Conservation (phyloP, 2,888 invertebrate genomes). For the Dasypogon diadema region DNA sequence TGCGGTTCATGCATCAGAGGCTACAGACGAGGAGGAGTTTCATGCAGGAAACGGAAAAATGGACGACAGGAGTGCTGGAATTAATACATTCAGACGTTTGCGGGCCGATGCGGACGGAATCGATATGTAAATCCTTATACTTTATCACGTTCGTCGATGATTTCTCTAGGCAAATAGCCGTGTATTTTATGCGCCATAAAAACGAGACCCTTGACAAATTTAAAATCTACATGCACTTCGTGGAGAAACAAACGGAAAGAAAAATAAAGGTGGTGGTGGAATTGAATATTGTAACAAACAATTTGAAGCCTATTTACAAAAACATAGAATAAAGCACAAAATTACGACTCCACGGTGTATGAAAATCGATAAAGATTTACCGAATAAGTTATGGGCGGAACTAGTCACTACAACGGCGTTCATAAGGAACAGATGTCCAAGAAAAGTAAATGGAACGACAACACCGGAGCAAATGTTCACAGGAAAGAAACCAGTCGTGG, state of each 20-base stretch:
- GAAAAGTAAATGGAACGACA: constrained; percentile 51
- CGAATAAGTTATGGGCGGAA: constrained; percentile 58
- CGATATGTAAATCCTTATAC: constrained; percentile 49
- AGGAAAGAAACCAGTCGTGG: background rate
- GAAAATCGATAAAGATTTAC: too few species aligned
- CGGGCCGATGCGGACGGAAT: constrained; percentile 50
- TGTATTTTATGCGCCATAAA: constrained; percentile 50
- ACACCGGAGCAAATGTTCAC: constrained; percentile 56
- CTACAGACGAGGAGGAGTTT: too few species aligned
- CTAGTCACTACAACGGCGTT: constrained; percentile 56
- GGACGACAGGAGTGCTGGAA: constrained; percentile 22
- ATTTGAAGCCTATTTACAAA: too few species aligned
- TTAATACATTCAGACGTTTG: constrained; percentile 56
- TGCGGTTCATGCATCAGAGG: too few species aligned
- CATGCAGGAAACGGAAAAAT: constrained; percentile 5
- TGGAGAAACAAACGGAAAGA: constrained; percentile 51
- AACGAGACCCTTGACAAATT: constrained; percentile 53
- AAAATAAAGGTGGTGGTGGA: constrained; percentile 52
- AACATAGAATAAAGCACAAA: too few species aligned
- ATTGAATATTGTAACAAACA: too few species aligned
- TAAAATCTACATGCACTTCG: constrained; percentile 47
- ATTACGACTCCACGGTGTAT: too few species aligned
- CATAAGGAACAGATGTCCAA: constrained; percentile 56
- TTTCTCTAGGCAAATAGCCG: constrained; percentile 15
- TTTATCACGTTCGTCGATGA: constrained; percentile 46